Evolutionary conservation across 2,888 invertebrate genomes (phyloP), one percentile per base, ranked within the genome.

Genomic region (Acronicta aceris): DNA sequence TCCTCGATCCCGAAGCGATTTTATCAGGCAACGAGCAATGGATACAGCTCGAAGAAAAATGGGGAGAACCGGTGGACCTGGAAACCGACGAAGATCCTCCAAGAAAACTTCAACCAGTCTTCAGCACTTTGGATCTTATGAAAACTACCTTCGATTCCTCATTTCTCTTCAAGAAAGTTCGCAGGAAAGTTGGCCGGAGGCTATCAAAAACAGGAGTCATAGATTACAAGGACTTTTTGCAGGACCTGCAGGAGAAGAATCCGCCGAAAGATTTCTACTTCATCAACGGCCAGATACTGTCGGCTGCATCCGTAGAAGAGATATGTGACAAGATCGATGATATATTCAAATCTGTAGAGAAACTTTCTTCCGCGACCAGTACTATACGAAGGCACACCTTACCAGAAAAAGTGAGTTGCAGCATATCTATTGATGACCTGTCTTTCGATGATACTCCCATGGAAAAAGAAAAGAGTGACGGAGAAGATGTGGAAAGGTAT

Each of bases 311-410:
- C 0, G 87, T 92, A 0, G 92, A 93, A 68, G 87, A 90, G 1
- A 91, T 93, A 8, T 93, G 93, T 50, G 82, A 85, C 12, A 84
- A 84, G 56, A 93, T 93, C 13, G 94, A 94, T 46, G 86, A 90
- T 6, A 85, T 94, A 1, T 94, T 94, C 71, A 90, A 88, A 65
- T 93, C 94, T 2, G 88, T 94, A 3, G 93, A 94, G 15, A 89
- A 89, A 45, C 69, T 94, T 0, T 87, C 84, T 12, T 86, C 89
- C 0, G 86, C 87, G 5, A 88, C 89, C 0, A 88, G 89, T 21
- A 89, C 91, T 0, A 59, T 88, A 0, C 79, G 83, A 7, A 84
- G 83, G 41, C 84, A 80, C 16, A 50, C 62, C 2, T 33, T 88
- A 3, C 90, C 92, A 33, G 89, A 91, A 15, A 68, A 83, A 0